Conservation (phyloP, 2,888 invertebrate species). For the Melangyna quadrimaculata region DNA sequence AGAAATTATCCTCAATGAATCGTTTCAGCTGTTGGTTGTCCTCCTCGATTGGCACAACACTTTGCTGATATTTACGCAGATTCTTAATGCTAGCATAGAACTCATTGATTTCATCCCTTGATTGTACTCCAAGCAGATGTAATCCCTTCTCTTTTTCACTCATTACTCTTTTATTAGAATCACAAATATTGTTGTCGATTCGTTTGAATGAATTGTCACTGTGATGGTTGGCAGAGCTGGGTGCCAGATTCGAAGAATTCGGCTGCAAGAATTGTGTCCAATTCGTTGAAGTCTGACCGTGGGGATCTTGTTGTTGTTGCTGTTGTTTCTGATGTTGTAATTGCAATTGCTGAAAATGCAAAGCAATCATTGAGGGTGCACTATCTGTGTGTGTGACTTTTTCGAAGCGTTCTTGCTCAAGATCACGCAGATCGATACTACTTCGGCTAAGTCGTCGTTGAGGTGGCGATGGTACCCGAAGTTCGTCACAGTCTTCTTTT, state of each 20-base stretch:
- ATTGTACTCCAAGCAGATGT: conserved; percentile 60
- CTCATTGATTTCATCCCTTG: conserved; percentile 76
- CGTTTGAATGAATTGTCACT: conserved; percentile 37
- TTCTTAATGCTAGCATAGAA: conserved; percentile 75
- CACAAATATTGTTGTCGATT: conserved; percentile 10
- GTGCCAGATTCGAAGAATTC: conserved; percentile 27
- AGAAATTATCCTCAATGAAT: conserved; percentile 80
- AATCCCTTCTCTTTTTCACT: conserved; percentile 63
- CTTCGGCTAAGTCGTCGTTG: conserved; percentile 81
- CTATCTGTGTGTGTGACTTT: conserved; percentile 81
- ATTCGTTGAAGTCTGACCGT: conserved; percentile 45
- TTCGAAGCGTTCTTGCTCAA: conserved; percentile 81
- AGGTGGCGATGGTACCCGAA: conserved; percentile 81
- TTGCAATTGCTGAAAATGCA: conserved; percentile 77
- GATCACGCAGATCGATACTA: conserved; percentile 81
- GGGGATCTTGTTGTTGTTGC: conserved; percentile 6
- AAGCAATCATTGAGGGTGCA: conserved; percentile 81
- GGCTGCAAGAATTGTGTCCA: conserved; percentile 51
- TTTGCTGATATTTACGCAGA: conserved; percentile 72
- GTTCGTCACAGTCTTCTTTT: conserved; percentile 80
- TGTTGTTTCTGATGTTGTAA: conserved; percentile 74
- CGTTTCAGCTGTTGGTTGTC: conserved; percentile 81
- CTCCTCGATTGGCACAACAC: conserved; percentile 79
- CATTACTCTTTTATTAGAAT: conserved; percentile 32
- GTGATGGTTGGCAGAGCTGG: conserved; percentile 39